Evolutionary conservation across 2,888 invertebrate species (phyloP).

Genomic region (Deilephila elpenor): DNA sequence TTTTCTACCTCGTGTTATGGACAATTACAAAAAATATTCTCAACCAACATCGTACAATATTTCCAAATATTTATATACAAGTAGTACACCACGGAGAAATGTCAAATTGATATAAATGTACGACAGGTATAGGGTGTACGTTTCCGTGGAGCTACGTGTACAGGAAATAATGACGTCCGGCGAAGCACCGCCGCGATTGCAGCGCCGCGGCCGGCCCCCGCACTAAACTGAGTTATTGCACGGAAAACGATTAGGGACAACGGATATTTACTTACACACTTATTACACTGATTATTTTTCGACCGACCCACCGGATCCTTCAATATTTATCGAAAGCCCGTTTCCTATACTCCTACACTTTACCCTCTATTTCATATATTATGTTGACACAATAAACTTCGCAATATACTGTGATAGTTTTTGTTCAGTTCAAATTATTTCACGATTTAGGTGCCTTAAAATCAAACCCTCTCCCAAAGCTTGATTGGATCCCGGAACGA

Average conservation of each 20-base stretch:
- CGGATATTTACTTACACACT: constrained; percentile 65
- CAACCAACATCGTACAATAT: background rate
- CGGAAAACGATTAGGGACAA: constrained; percentile 64
- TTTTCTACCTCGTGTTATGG: no score
- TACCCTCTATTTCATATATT: no score
- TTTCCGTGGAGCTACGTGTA: constrained; percentile 43
- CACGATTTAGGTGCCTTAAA: background rate
- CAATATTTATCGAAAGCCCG: background rate
- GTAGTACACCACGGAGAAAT: background rate
- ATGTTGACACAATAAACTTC: no score
- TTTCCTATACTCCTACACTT: background rate
- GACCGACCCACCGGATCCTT: background rate
- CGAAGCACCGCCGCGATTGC: constrained; percentile 61
- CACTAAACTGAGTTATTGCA: constrained; percentile 62
- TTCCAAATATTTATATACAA: background rate
- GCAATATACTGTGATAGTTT: no score
- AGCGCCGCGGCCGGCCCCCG: constrained; percentile 55
- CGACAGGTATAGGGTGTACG: constrained; percentile 17
- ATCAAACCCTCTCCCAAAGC: background rate
- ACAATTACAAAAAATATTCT: no score
- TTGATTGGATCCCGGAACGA: constrained; percentile 1
- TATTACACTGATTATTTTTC: constrained; percentile 42
- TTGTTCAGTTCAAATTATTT: background rate
- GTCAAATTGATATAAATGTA: constrained; percentile 12
- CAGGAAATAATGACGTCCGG: constrained; percentile 77